Conservation (phyloP, 2,888 invertebrate genomes). For the Gonocerus acuteangulatus region DNA sequence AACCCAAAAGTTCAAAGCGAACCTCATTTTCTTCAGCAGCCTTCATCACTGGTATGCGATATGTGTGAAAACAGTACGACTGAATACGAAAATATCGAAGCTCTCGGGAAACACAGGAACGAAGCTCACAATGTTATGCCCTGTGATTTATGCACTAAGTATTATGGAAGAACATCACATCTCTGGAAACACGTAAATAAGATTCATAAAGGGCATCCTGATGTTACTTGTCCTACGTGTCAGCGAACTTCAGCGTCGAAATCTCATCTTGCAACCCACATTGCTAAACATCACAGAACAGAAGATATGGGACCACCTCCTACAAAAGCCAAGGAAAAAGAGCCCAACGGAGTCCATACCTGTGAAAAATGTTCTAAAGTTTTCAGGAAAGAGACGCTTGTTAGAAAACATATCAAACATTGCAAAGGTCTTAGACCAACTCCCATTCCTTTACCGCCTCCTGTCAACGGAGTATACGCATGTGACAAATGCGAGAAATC, state of each 20-base stretch:
- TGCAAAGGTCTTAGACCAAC: conserved; percentile 43
- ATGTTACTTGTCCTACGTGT: conserved; percentile 53
- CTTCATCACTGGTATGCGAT: conserved; percentile 30
- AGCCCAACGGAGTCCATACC: conserved; percentile 45
- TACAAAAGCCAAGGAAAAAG: conserved; percentile 14
- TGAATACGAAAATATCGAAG: conserved; percentile 47
- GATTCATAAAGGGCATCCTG: conserved; percentile 52
- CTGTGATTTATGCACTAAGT: conserved; percentile 54
- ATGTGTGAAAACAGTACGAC: conserved; percentile 27
- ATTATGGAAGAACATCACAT: conserved; percentile 53
- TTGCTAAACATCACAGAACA: conserved; percentile 40
- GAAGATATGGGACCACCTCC: conserved; percentile 23
- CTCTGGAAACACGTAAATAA: conserved; percentile 56
- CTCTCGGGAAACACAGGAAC: conserved; percentile 49
- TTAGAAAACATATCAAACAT: conserved; percentile 53
- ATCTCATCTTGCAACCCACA: conserved; percentile 51
- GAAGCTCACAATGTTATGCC: conserved; percentile 51
- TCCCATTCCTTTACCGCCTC: conserved; percentile 35
- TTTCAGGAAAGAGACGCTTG: conserved; percentile 50
- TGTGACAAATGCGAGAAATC: conserved; percentile 53
- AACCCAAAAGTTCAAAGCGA: conserved; percentile 32
- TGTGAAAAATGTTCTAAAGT: conserved; percentile 52
- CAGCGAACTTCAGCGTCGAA: conserved; percentile 53
- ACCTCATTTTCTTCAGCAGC: conserved; percentile 31
- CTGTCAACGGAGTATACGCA: conserved; percentile 40